These are phyloP conservation scores for Pyrocephalus nanus DNA, from an alignment of 2,797 vertebrate genomes.

Conservation along the genomic window DNA sequence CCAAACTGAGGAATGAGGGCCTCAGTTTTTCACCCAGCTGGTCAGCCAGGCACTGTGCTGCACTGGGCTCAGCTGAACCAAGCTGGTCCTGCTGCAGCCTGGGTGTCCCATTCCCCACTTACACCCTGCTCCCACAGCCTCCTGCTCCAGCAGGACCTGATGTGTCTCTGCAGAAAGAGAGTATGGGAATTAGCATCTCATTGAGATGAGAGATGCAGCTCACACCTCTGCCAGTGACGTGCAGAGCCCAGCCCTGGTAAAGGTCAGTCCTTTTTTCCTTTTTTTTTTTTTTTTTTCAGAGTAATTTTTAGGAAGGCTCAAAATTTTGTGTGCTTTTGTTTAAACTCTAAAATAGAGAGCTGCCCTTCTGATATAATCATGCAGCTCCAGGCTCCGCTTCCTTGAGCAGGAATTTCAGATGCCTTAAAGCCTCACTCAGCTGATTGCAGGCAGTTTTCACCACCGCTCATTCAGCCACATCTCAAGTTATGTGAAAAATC, in stretches of 20 bases:
- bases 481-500: conserved; percentile 44
- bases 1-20: background rate
- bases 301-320: background rate
- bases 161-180: background rate
- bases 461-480: background rate
- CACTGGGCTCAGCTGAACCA: background rate
- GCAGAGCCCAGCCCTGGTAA: background rate
- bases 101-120: background rate
- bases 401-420: background rate
- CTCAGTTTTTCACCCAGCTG: accelerated
- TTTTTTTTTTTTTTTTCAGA: background rate
- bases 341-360: background rate
- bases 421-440: background rate
- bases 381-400: background rate
- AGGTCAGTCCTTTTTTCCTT: background rate
- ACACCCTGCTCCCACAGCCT: background rate
- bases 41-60: background rate
- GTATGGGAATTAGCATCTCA: background rate
- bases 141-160: accelerated
- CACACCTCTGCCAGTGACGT: background rate
- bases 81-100: background rate
- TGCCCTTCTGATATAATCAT: background rate
- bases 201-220: conserved; percentile 1
- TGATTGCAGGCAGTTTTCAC: conserved; percentile 48
- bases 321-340: background rate